Base-by-base conservation (phyloP, 2,113 vertebrate genomes). In the Etheostoma cragini region DNA sequence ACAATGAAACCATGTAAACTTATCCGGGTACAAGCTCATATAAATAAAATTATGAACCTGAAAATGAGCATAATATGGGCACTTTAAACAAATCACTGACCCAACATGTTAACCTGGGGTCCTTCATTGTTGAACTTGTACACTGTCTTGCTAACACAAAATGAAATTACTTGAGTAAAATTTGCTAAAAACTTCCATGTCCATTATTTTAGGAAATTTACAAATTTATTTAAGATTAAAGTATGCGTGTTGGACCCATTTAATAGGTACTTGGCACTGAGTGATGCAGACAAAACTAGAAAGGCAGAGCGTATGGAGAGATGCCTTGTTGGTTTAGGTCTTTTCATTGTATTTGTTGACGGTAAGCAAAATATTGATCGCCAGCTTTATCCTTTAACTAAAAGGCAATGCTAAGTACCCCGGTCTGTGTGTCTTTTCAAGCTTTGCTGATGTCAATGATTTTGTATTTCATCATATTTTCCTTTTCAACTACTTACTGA, bases 391-490 rank as follows among this genome's bases (percentile, higher is more conserved):
- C 14, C 30, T 24, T 50, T 2, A 45, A 67, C 17, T 8, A 22
- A 47, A 58, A n/a, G 52, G 3, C 68, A 24, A 21, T 6, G 10
- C 1, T 42, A 30, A 24, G 35, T 24, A 22, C 14, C 13, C 46
- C 4, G 1, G 1, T 33, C 10, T 17, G 3, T 53, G 22, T 56
- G 13, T 67, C 12, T 52, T 65, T 80, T 62, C 53, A 30, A 52
- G 2, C 58, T n/a, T 12, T 22, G 63, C 35, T 56, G 8, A 54
- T 8, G 35, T 42, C 16, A 50, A 0, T 22, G 7, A 17, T 47
- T 68, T 57, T 17, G n/a, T 38, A 19, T 65, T 49, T 56, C n/a
- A 53, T 16, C 26, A 45, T 56, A 11, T 66, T 61, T 56, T 78
- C 38, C 50, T 60, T 46, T 50, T 45, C 3, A 3, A 22, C 24